These are phyloP conservation scores for Corythoichthys haematopterus DNA, from an alignment of 2,113 vertebrate genomes.

Conservation along the genomic window DNA sequence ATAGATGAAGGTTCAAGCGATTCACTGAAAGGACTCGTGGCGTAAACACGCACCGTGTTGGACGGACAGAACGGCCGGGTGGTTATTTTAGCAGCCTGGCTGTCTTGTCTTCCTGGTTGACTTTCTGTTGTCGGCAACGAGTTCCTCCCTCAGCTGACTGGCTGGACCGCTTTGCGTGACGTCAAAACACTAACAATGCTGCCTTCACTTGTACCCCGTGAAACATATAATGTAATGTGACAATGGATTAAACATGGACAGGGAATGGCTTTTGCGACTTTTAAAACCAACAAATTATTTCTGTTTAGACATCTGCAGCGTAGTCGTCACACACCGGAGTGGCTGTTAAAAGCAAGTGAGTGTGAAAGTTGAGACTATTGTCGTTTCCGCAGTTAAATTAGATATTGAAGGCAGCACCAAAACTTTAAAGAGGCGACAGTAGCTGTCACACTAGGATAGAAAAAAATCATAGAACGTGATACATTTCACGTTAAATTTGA, in stretches of 20 bases:
- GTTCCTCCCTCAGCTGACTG: conserved; percentile 59
- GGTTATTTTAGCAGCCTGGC: conserved; percentile 19
- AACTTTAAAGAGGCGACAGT: background rate
- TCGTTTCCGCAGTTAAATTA: background rate
- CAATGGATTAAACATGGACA: background rate
- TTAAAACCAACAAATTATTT: background rate
- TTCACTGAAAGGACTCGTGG: background rate
- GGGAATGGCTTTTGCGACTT: background rate
- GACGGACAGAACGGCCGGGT: background rate
- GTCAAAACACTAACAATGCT: conserved; percentile 50
- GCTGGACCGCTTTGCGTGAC: conserved; percentile 38
- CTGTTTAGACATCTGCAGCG: background rate
- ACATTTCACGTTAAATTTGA: no score
- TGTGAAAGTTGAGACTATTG: background rate
- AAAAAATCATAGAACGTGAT: no score
- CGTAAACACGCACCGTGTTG: conserved; percentile 9
- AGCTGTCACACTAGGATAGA: background rate
- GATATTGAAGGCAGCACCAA: background rate
- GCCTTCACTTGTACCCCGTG: conserved; percentile 28
- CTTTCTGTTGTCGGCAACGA: conserved; percentile 29
- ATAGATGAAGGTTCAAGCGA: conserved; percentile 2
- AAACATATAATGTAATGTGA: background rate
- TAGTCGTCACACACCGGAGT: background rate
- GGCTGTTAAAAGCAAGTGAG: background rate
- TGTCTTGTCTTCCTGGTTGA: conserved; percentile 56